Conservation (phyloP, 2,113 vertebrate species). For the Coturnix japonica region DNA sequence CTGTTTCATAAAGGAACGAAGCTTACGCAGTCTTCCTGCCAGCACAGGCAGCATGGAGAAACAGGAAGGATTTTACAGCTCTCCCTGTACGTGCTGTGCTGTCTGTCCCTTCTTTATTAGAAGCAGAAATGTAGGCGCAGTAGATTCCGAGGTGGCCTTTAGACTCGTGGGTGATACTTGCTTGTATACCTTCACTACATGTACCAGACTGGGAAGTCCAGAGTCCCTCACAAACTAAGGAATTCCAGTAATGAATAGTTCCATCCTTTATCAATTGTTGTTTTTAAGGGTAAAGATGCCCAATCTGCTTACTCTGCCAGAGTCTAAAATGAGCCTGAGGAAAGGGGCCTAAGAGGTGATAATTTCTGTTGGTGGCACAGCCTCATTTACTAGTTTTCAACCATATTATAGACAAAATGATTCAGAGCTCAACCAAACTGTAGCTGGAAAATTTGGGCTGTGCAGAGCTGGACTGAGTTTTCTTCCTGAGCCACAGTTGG, state of each 20-base stretch:
- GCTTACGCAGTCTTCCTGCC: neutral
- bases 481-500: neutral
- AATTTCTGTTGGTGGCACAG: neutral
- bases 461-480: neutral
- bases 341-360: neutral
- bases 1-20: neutral
- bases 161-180: neutral
- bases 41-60: neutral
- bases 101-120: neutral
- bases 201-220: neutral
- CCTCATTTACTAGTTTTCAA: neutral
- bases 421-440: neutral
- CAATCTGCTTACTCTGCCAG: neutral
- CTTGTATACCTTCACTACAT: neutral
- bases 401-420: neutral
- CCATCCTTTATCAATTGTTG: neutral
- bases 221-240: neutral
- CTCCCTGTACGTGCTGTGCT: neutral
- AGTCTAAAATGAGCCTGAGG: neutral
- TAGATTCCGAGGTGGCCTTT: neutral
- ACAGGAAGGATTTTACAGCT: neutral
- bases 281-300: neutral
- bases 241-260: neutral
- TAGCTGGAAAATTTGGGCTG: neutral
- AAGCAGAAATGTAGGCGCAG: neutral